These are phyloP conservation scores for Anaspis maculata DNA, from an alignment of 2,888 invertebrate genomes.

Conservation along the genomic window DNA sequence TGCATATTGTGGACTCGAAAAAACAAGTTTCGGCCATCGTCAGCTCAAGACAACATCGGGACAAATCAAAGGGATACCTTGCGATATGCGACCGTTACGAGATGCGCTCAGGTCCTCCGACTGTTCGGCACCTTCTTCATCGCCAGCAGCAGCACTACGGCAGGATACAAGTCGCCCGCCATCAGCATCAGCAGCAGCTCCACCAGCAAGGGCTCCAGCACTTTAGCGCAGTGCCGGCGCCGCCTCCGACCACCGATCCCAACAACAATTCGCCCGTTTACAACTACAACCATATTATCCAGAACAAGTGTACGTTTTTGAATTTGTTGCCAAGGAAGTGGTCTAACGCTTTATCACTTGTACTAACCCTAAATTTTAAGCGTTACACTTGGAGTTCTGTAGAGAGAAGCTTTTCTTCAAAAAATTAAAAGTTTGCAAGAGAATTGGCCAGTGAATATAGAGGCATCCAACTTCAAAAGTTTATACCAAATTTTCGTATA, in stretches of 20 bases:
- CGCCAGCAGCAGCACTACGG: slow-evolving; percentile 16
- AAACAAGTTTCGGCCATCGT: slow-evolving; percentile 1
- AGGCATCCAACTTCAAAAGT: no score
- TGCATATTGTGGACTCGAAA: slow-evolving; percentile 1
- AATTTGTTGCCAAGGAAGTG: no score
- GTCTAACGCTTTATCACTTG: no score
- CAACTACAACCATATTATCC: slow-evolving; percentile 28
- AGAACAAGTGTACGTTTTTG: slow-evolving; percentile 37
- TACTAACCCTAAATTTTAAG: no score
- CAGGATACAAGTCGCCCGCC: slow-evolving; percentile 11
- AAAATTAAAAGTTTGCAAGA: no score
- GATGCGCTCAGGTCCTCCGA: slow-evolving; percentile 39
- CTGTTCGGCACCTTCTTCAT: slow-evolving; percentile 24
- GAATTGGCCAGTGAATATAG: no score
- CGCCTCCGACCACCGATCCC: slow-evolving; percentile 33
- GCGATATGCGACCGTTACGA: slow-evolving; percentile 32
- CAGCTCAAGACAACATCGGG: no score
- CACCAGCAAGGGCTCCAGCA: slow-evolving; percentile 17
- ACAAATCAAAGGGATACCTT: no score
- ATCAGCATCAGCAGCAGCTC: slow-evolving; percentile 20
- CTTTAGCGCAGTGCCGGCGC: slow-evolving; percentile 13
- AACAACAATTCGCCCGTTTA: slow-evolving; percentile 37
- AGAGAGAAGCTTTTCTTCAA: no score
- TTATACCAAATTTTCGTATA: no score
- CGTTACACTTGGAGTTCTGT: no score